Base-by-base conservation (phyloP, 2,888 invertebrate species). In the Melieria crassipennis region DNA sequence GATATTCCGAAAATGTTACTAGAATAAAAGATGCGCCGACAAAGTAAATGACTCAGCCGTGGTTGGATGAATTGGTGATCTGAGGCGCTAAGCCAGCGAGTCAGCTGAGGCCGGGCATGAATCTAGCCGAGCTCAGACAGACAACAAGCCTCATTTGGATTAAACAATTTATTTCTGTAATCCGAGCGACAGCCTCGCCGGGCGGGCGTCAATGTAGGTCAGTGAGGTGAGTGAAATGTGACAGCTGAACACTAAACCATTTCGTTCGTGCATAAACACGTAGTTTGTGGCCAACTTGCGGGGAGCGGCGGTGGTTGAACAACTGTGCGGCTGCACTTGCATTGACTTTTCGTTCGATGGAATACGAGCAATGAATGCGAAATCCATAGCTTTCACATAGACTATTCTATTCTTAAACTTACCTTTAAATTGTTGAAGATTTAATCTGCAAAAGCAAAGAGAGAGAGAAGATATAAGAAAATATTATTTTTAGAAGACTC, bases 1-100 rank as follows among this genome's bases (percentile, higher is more conserved):
- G 62, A 66, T 62, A 71, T 66, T 62, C 56, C 62, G 60, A 66
- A 70, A 71, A 57, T 71, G 55, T 43, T 71, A 66, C 62, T 66
- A 62, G 66, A 71, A 71, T 71, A 66, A 66, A 62, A 60, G 47
- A 62, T 62, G 46, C 50, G 48, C 16, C 30, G 60, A 16, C 58
- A 50, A 50, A 60, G 57, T 13, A 4, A 43, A 13, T 7, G 42
- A 48, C 16, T 16, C 4, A 5, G 42, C 57, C 1, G 42, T 30
- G 4, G 11, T 30, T 10, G 16, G 5, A 4, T 13, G 16, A 6
- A 57, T 9, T 4, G 5, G 16, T 30, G 30, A 30, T 30, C 30
- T 30, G 30, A 30, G 16, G 1, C 16, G 16, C 16, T 16, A 0
- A 16, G 16, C 16, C 16, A 16, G 30, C 30, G 30, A 30, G 30